Conservation (phyloP, 2,113 vertebrate genomes). For the Mobula hypostoma region DNA sequence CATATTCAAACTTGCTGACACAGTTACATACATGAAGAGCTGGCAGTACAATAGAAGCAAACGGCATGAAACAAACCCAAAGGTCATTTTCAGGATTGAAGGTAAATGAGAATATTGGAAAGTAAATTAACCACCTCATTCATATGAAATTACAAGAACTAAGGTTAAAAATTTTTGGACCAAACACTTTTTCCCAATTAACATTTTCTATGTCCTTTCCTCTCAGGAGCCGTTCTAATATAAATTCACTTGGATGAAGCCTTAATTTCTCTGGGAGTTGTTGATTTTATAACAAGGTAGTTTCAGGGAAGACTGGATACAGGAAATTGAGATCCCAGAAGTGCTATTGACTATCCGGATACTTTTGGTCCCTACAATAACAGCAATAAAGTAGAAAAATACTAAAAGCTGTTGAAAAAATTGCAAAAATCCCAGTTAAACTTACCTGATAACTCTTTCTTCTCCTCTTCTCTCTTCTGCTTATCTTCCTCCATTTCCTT, state of each 20-base stretch:
- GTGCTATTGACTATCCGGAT: not conserved
- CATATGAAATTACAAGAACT: not conserved
- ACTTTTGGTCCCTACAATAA: not conserved
- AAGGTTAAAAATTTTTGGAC: not conserved
- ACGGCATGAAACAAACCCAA: not conserved
- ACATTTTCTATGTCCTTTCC: not conserved
- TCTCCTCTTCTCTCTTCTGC: constrained; percentile 93
- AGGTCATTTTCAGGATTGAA: not conserved
- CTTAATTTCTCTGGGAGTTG: not conserved
- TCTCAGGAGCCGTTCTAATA: not conserved
- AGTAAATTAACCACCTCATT: not conserved
- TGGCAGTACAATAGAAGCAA: not conserved
- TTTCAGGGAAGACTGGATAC: not conserved
- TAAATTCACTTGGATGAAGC: not conserved
- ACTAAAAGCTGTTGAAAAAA: not conserved
- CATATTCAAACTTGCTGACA: not conserved
- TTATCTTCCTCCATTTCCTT: constrained; percentile 95
- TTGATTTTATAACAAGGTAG: not conserved
- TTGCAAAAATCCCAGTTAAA: not conserved
- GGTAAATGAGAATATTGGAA: not conserved
- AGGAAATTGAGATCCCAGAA: not conserved
- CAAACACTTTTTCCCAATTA: not conserved
- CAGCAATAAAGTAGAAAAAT: not conserved
- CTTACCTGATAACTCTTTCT: constrained; percentile 61
- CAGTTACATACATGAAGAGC: not conserved